Evolutionary conservation across 2,888 invertebrate genomes (phyloP), one percentile per base, ranked within the genome.

Genomic region (Xiphydria camelus): DNA sequence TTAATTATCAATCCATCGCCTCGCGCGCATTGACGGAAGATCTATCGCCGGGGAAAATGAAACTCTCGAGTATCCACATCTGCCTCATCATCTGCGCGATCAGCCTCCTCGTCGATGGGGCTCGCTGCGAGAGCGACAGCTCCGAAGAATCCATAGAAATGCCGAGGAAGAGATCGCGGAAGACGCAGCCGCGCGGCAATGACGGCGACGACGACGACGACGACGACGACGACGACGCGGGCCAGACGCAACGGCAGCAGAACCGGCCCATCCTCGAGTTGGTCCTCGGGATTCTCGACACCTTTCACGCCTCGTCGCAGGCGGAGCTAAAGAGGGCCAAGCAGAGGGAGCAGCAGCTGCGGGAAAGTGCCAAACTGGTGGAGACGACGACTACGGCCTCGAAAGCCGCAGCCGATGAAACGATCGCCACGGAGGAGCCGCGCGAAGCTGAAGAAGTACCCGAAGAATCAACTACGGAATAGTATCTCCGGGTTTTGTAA

Each of bases 241-340:
- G 23, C n/a, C 23, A n/a, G n/a, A n/a, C 23, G 23, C 34, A 14
- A 23, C 17, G 26, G 7, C 45, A 19, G n/a, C 55, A 55, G 40
- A 52, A 60, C 22, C 47, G 64, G 20, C 63, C 66, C n/a, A 57
- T 64, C 3, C 17, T 64, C 29, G 64, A 64, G 43, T 47, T 66
- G 3, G 49, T 66, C 15, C 55, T 66, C 10, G 62, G 61, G 2
- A 60, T 66, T 12, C 49, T 66, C 17, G 62, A 64, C 37, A 66
- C 64, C 2, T 50, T 63, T 33, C 64, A 62, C 21, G 44, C 58
- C 4, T 56, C 61, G 1, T 39, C 49, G 6, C 57, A 54, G 23
- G 50, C 57, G 6, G 59, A 64, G 9, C 41, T 61, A 10, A 41
- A 41, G 17, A 48, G 53, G 17, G 39, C 45, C 2, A 48, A 20